Evolutionary conservation across 1,140 invertebrate species (phyloP).

Genomic region (Eumaeus atala): DNA sequence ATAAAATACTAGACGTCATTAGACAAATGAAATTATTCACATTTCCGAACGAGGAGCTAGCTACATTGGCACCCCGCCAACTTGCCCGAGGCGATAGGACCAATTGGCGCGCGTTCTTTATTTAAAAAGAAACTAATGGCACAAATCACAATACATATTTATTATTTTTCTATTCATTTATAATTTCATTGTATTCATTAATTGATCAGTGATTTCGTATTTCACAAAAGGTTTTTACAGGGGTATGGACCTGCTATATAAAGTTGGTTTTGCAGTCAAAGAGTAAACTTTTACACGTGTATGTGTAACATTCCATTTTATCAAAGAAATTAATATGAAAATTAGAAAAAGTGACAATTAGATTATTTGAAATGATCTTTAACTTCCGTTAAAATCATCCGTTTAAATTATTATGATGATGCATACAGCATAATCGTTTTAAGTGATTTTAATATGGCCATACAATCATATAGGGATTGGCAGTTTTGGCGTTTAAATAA

Average conservation of each 20-base stretch:
- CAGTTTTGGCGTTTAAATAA: too few species aligned
- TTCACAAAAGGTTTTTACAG: slow-evolving; percentile 11
- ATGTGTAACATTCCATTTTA: too few species aligned
- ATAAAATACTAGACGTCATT: slow-evolving; percentile 44
- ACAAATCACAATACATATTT: slow-evolving; percentile 38
- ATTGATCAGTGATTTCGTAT: slow-evolving; percentile 33
- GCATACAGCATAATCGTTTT: too few species aligned
- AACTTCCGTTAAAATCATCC: too few species aligned
- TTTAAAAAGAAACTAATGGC: slow-evolving; percentile 48
- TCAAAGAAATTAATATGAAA: too few species aligned
- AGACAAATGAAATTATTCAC: slow-evolving; percentile 52
- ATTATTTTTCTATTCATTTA: slow-evolving; percentile 41
- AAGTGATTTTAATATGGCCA: too few species aligned
- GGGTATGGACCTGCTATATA: slow-evolving; percentile 9
- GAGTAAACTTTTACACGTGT: too few species aligned
- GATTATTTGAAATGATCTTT: too few species aligned
- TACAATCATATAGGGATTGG: too few species aligned
- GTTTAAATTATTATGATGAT: too few species aligned
- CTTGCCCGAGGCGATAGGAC: slow-evolving; percentile 51
- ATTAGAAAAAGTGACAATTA: too few species aligned
- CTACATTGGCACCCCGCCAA: slow-evolving; percentile 62
- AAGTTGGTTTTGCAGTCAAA: neutral
- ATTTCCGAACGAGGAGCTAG: slow-evolving; percentile 55
- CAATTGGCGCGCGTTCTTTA: slow-evolving; percentile 60
- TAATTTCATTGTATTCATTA: slow-evolving; percentile 45